phyloP scores from a whole-genome alignment of 2,888 invertebrate species.

The Philhelius pedissequus region DNA sequence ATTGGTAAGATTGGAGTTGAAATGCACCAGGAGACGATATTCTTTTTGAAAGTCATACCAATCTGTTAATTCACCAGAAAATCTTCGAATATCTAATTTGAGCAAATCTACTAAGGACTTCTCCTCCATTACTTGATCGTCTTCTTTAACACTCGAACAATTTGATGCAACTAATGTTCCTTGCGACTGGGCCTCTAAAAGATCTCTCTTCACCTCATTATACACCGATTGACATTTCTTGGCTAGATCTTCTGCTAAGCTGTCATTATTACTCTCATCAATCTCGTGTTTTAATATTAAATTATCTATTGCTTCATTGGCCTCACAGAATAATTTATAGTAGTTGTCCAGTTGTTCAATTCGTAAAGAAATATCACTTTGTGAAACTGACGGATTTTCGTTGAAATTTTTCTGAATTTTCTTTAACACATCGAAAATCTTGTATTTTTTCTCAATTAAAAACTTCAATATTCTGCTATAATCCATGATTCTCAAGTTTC shows the following conservation, averaged over 20 bases:
- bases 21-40: neutral
- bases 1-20: neutral
- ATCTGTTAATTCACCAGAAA: neutral
- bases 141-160: neutral
- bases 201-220: neutral
- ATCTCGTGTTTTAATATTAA: too few species aligned
- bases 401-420: neutral
- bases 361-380: neutral
- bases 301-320: neutral
- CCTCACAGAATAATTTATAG: neutral
- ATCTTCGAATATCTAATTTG: neutral
- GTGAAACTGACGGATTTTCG: neutral
- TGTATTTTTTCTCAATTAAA: neutral
- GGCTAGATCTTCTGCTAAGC: neutral
- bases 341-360: neutral
- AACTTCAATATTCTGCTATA: neutral
- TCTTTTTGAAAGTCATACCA: neutral
- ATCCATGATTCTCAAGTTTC: neutral
- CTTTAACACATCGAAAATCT: neutral
- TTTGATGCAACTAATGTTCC: too few species aligned
- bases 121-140: too few species aligned
- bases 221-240: neutral
- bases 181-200: neutral
- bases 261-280: neutral
- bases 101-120: neutral